A percentile compares a stretch with the other conserved stretches of the same genome.
These are phyloP conservation scores for Germaria angustata DNA, from an alignment of 2,888 invertebrate genomes.

Conservation along the genomic window DNA sequence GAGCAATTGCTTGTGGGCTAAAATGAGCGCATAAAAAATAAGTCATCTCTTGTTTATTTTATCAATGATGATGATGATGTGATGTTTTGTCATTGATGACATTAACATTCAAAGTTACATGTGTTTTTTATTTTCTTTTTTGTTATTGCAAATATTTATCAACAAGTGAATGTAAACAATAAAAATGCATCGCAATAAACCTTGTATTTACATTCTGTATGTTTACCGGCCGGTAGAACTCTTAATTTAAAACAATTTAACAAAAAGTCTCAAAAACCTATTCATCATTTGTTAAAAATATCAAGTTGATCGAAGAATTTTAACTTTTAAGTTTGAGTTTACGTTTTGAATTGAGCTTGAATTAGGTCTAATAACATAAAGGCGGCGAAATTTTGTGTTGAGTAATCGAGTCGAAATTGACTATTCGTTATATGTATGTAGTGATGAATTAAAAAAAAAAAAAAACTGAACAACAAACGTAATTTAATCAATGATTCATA, in stretches of 20 bases:
- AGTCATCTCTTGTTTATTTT: conserved; percentile 4
- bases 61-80: conserved; percentile 1
- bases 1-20: not conserved
- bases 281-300: not conserved
- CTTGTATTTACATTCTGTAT: not conserved
- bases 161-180: conserved; percentile 10
- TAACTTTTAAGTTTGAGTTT: not conserved
- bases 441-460: too few relatives aligned
- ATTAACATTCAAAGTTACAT: not conserved
- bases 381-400: too few relatives aligned
- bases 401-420: too few relatives aligned
- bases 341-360: too few relatives aligned
- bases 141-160: not conserved
- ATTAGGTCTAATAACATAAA: too few relatives aligned
- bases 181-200: not conserved
- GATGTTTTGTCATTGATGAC: conserved; percentile 23
- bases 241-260: conserved; percentile 12
- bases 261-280: not conserved
- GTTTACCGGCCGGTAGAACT: conserved; percentile 23
- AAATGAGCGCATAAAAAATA: not conserved
- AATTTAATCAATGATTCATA: too few relatives aligned
- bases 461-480: too few relatives aligned
- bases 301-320: not conserved
- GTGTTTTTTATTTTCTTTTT: not conserved
- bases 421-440: too few relatives aligned